Base-by-base conservation (phyloP, 1,140 invertebrate genomes). In the Vollenhovia emeryi region DNA sequence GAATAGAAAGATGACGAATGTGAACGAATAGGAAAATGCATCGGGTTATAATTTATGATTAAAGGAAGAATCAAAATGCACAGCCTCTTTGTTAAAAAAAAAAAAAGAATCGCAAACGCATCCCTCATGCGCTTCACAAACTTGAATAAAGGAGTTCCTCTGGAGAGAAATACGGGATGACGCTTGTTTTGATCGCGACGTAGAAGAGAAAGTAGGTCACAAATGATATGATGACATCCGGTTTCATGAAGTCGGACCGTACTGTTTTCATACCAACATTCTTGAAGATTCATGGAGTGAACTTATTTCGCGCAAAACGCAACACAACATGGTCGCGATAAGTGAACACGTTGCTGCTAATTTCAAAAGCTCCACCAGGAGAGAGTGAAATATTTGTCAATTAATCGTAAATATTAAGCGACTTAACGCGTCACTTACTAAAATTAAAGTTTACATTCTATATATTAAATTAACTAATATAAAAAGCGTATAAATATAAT, bases 171-270 rank as follows among this genome's bases (percentile, higher is more conserved):
- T 69, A 55, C 24, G 36, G 24, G 48, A 80, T 57, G 45, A 79
- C 21, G 60, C 43, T 68, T 79, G 64, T 74, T 84, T 76, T 45
- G 74, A 85, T 75, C 55, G 11, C 27, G 60, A 45, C 43, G 11
- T 48, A 40, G 33, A 45, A 57, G 18, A 69, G n/a, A 69, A 85
- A 74, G 50, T 89, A 64, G 76, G 43, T 82, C 76, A 86, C 75
- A 52, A 86, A 83, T 74, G 84, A 87, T 86, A 86, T 62, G 33
- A 73, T 33, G 50, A 74, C 40, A 86, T 59, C 30, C 43, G 24
- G 27, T 83, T 82, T 87, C 50, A 74, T 43, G 69, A 82, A 74
- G 60, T 43, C 66, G 50, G n/a, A 24, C 60, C 27, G 52, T 50
- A 48, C 18, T 13, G n/a, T 66, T 59, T 45, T 62, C 50, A 27